A percentile compares a stretch with the other conserved stretches of the same genome.
Conservation (phyloP, 64 coral and sea anemone genomes). For the Montipora efflorescens region DNA sequence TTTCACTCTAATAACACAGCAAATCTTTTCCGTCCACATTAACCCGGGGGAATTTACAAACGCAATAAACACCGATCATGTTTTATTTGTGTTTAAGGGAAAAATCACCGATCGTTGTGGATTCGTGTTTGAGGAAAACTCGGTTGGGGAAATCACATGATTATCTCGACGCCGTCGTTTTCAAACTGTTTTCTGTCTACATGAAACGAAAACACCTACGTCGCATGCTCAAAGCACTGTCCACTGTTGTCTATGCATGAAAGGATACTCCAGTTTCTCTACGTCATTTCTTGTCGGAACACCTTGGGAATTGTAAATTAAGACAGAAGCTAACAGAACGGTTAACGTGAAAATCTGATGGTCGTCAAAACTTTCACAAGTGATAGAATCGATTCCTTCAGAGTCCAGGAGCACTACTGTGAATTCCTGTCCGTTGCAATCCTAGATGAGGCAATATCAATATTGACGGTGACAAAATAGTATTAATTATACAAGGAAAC, state of each 20-base stretch:
- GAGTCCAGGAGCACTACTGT: slow-evolving; percentile 58
- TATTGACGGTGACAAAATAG: not conserved
- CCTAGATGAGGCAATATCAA: slow-evolving; percentile 6
- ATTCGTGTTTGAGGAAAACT: too few species aligned
- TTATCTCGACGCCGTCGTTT: too few species aligned
- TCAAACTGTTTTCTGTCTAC: too few species aligned
- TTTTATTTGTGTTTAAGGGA: too few species aligned
- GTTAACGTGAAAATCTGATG: slow-evolving; percentile 61
- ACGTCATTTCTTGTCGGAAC: slow-evolving; percentile 33
- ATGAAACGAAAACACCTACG: not conserved
- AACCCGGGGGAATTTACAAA: too few species aligned
- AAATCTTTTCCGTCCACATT: too few species aligned
- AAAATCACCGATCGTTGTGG: too few species aligned
- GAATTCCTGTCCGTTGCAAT: slow-evolving; percentile 47
- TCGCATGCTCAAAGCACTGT: not conserved
- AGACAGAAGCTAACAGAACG: slow-evolving; percentile 51
- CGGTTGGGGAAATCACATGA: too few species aligned
- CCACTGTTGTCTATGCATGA: not conserved
- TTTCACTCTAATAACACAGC: too few species aligned
- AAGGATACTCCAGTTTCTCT: slow-evolving; percentile 67
- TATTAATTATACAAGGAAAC: not conserved
- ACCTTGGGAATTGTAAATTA: slow-evolving; percentile 63
- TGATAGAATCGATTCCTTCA: slow-evolving; percentile 48
- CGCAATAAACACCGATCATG: too few species aligned
- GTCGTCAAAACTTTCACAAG: slow-evolving; percentile 34